phyloP scores from a whole-genome alignment of 2,797 vertebrate genomes.

The Coregonus suidteri region DNA sequence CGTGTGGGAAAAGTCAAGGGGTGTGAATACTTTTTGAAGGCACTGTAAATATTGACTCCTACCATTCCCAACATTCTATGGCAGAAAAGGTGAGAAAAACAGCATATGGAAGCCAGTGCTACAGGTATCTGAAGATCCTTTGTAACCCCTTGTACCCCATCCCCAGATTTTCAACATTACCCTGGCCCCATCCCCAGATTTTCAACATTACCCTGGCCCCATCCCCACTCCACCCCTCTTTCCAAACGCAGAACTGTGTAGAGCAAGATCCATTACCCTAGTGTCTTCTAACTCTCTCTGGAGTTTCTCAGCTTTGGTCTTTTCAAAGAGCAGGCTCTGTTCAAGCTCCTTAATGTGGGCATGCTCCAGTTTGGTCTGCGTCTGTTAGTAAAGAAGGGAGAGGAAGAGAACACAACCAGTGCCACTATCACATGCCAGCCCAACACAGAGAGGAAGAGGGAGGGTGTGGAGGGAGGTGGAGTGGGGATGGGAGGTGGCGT shows the following conservation, averaged over 20 bases:
- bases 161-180: slow-evolving; percentile 4
- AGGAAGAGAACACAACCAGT: slow-evolving; percentile 99
- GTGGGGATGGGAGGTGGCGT: slow-evolving; percentile 45
- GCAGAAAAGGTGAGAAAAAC: too few relatives aligned
- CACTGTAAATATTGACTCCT: background rate
- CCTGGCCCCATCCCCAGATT: slow-evolving; percentile 18
- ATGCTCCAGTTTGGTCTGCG: slow-evolving; percentile 95
- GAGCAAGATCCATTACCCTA: slow-evolving; percentile 92
- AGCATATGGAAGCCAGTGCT: slow-evolving; percentile 6
- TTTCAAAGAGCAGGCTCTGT: slow-evolving; percentile 95
- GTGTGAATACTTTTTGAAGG: too few relatives aligned
- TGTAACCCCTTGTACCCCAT: slow-evolving; percentile 29
- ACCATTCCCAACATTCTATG: slow-evolving; percentile 34
- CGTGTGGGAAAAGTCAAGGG: too few relatives aligned
- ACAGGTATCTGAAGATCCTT: slow-evolving; percentile 17
- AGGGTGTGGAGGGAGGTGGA: slow-evolving; percentile 35
- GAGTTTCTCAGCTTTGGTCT: slow-evolving; percentile 99
- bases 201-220: slow-evolving; percentile 11
- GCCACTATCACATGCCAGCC: slow-evolving; percentile 99
- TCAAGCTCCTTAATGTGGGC: slow-evolving; percentile 94
- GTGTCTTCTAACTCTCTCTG: slow-evolving; percentile 98
- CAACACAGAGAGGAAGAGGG: slow-evolving; percentile 74
- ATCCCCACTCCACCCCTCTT: slow-evolving; percentile 34
- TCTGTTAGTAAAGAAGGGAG: slow-evolving; percentile 98
- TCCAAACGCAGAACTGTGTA: slow-evolving; percentile 68